Conservation (phyloP, 2,888 invertebrate genomes). For the Eupithecia insigniata region DNA sequence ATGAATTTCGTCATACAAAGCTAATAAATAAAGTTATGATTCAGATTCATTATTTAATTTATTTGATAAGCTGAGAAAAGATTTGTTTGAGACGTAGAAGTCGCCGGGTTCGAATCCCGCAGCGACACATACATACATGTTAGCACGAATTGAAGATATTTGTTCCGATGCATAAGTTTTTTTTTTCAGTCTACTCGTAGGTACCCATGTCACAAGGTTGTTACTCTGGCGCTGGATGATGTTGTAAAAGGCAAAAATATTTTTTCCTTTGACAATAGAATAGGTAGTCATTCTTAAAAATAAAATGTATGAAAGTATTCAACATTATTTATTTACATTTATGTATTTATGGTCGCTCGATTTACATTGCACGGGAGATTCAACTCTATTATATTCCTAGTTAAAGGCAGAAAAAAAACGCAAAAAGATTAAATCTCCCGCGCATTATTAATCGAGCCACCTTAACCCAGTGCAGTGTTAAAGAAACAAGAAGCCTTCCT, state of each 20-base stretch:
- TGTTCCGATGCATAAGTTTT: neutral
- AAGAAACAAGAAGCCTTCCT: constrained; percentile 67
- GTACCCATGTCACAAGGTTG: neutral
- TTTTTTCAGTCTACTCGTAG: neutral
- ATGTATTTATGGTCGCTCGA: neutral
- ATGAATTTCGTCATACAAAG: too few species aligned
- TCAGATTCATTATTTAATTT: neutral
- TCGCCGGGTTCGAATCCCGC: neutral
- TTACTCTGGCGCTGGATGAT: neutral
- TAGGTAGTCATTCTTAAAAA: neutral
- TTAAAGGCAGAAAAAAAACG: neutral
- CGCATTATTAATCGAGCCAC: neutral
- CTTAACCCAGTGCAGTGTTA: constrained; percentile 13
- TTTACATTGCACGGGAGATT: neutral
- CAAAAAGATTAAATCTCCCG: neutral
- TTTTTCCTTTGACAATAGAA: too few species aligned
- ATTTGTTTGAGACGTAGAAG: neutral
- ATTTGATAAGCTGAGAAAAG: neutral
- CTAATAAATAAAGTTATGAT: neutral
- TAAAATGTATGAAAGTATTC: neutral
- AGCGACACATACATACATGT: neutral
- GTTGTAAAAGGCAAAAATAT: neutral
- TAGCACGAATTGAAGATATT: neutral
- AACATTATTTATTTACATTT: neutral
- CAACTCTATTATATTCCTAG: neutral